Conservation (phyloP, 2,888 invertebrate genomes). For the Anoncus sp. region DNA sequence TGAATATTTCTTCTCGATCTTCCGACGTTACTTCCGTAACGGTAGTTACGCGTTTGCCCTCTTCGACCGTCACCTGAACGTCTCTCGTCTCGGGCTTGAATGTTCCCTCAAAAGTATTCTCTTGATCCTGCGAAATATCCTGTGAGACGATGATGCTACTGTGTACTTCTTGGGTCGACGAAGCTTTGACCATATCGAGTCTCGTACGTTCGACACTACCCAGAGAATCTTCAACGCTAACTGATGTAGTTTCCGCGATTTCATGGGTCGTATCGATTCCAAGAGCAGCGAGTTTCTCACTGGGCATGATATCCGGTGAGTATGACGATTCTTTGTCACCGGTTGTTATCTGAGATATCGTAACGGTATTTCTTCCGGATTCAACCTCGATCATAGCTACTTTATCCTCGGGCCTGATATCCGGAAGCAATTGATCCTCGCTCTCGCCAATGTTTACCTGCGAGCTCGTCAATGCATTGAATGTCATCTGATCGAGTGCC, state of each 20-base stretch:
- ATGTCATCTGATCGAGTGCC: constrained; percentile 80
- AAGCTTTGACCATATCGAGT: constrained; percentile 69
- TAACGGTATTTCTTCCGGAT: constrained; percentile 83
- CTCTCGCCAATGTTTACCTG: constrained; percentile 84
- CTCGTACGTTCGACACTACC: constrained; percentile 65
- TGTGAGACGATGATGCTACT: constrained; percentile 78
- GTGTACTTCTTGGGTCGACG: constrained; percentile 69
- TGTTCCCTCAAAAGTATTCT: constrained; percentile 80
- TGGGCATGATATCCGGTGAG: constrained; percentile 70
- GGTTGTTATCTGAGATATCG: constrained; percentile 82
- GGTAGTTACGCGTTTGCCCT: constrained; percentile 81
- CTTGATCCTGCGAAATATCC: constrained; percentile 77
- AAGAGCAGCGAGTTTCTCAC: constrained; percentile 68
- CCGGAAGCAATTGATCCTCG: constrained; percentile 82
- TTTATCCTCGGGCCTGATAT: constrained; percentile 77
- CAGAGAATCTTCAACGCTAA: constrained; percentile 78
- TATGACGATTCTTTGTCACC: constrained; percentile 84
- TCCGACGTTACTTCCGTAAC: constrained; percentile 84
- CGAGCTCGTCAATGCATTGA: constrained; percentile 83
- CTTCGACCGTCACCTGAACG: constrained; percentile 82
- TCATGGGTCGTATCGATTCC: constrained; percentile 74
- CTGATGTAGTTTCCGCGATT: constrained; percentile 83
- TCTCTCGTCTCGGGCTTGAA: constrained; percentile 79
- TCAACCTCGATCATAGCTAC: constrained; percentile 84
- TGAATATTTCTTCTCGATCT: constrained; percentile 83